Base-by-base conservation (phyloP, 2,113 vertebrate genomes). In the Aptenodytes forsteri region DNA sequence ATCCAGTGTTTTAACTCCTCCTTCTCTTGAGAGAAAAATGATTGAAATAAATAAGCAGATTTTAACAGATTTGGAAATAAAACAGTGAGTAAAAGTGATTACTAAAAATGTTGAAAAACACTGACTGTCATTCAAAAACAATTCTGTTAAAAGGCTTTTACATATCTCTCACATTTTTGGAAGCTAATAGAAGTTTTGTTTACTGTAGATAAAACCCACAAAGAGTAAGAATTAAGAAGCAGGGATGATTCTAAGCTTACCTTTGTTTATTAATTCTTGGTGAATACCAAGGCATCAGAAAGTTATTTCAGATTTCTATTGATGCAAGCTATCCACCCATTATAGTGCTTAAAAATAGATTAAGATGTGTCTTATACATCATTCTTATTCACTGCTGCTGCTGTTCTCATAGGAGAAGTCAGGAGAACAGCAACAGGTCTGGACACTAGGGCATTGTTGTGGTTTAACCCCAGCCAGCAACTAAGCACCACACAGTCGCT, bases 131-230 rank as follows among this genome's bases (percentile, higher is more conserved):
- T 97, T 97, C 95, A 93, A 96, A 96, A 94, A 42, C 64, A 93
- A 79, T 92, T 94, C 85, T 94, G 59, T 89, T 97, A 96, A 97
- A 89, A 97, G 64, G 23, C 70, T 97, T 98, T 97, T 97, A 89
- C 65, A 56, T 77, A 95, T 94, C 91, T 98, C 83, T 85, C 18
- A 82, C 47, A 61, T 86, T 96, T 94, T 96, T 82, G 86, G 58
- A 94, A n/a, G 42, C 71, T 97, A 91, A 91, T 94, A 95, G 84
- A 82, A 96, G 32, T 56, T 36, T 81, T 96, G 52, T 94, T 97
- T 98, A 83, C 90, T 93, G 93, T 81, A 78, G 96, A 87, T 87
- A 94, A 97, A 97, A 71, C 49, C 11, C 23, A 17, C n/a, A 73
- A 94, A 91, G 54, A 93, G 34, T 61, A 94, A 76, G 67, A 89